Evolutionary conservation across 1,140 invertebrate genomes (phyloP).

Genomic region (Diorhabda carinulata): DNA sequence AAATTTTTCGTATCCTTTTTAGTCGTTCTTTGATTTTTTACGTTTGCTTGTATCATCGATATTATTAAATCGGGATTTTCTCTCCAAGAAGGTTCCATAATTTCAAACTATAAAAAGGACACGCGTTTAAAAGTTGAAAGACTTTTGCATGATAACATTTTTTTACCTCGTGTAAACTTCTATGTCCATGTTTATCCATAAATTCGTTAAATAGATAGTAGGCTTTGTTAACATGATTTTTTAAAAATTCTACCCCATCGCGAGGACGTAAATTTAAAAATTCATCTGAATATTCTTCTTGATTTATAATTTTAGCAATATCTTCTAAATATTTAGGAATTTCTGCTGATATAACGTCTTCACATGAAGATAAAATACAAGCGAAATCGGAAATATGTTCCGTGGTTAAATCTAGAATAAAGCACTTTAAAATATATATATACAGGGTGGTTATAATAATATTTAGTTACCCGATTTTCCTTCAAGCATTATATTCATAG

Average conservation of each 20-base stretch:
- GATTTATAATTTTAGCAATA: conserved; percentile 53
- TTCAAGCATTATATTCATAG: conserved; percentile 53
- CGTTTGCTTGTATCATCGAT: conserved; percentile 56
- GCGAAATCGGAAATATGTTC: conserved; percentile 62
- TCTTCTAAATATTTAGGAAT: conserved; percentile 55
- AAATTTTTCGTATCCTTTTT: conserved; percentile 34
- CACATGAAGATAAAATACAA: conserved; percentile 60
- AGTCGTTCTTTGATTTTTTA: conserved; percentile 34
- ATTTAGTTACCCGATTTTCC: conserved; percentile 46
- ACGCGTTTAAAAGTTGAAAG: not conserved
- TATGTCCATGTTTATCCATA: conserved; percentile 69
- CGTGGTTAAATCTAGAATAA: conserved; percentile 52
- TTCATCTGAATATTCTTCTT: conserved; percentile 49
- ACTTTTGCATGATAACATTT: not conserved
- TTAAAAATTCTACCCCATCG: conserved; percentile 57
- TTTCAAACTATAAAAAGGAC: conserved; percentile 57
- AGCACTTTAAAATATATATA: not conserved
- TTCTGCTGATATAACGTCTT: conserved; percentile 66
- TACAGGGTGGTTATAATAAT: not conserved
- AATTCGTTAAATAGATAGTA: conserved; percentile 56
- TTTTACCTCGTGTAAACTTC: conserved; percentile 67
- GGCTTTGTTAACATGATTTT: conserved; percentile 52
- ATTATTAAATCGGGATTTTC: conserved; percentile 61
- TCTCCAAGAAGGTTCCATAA: conserved; percentile 63
- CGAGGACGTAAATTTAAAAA: conserved; percentile 55